A percentile compares a stretch with the other conserved stretches of the same genome.
Conservation (phyloP, 1,140 invertebrate species). For the Drosophila pallidifrons region DNA sequence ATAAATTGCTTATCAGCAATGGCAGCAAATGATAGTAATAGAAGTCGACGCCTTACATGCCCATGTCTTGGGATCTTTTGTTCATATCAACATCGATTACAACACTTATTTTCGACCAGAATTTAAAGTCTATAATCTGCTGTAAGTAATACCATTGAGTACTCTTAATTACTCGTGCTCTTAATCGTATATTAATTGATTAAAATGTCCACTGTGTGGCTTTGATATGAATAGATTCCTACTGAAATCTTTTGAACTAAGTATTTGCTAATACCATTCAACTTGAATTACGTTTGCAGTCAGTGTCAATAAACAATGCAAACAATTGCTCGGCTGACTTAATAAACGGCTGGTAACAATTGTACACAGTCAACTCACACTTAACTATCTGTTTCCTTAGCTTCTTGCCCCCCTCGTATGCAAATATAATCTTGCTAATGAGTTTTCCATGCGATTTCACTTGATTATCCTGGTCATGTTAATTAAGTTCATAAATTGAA, state of each 20-base stretch:
- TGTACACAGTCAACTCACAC: conserved; percentile 18
- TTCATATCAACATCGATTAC: conserved; percentile 16
- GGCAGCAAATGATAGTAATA: not conserved
- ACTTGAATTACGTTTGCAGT: not conserved
- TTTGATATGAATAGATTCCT: not conserved
- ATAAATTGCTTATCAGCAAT: conserved; percentile 1
- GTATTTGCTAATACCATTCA: not conserved
- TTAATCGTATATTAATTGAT: conserved; percentile 17
- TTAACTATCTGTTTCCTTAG: conserved; percentile 3
- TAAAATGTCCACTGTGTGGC: not conserved
- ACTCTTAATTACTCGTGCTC: conserved; percentile 25
- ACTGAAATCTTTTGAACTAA: not conserved
- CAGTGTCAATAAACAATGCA: conserved; percentile 16
- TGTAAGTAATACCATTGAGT: conserved; percentile 26
- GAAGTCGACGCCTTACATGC: conserved; percentile 4
- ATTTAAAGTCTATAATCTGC: conserved; percentile 29
- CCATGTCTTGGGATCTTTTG: not conserved
- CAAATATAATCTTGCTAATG: conserved; percentile 30
- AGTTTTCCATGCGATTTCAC: conserved; percentile 35
- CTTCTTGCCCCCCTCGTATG: not conserved
- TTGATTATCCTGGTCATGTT: conserved; percentile 24
- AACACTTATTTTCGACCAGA: conserved; percentile 28
- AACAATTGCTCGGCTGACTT: conserved; percentile 21
- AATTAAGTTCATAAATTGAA: conserved; percentile 45
- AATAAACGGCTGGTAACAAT: conserved; percentile 11